phyloP scores from a whole-genome alignment of 2,113 vertebrate genomes.

The Tetrao urogallus region DNA sequence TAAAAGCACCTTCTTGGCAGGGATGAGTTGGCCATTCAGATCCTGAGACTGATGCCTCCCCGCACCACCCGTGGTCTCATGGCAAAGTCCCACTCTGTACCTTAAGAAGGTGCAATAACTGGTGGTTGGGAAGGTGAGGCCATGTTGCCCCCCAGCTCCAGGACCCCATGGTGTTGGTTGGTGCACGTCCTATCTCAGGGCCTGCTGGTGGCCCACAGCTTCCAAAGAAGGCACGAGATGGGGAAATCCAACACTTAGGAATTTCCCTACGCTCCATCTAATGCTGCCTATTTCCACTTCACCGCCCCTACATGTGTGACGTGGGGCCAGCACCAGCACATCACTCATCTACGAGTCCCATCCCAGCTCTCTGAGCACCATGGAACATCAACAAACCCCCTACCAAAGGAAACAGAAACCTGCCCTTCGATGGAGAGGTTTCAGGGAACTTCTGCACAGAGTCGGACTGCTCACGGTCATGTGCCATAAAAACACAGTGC shows the following conservation, averaged over 20 bases:
- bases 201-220: background rate
- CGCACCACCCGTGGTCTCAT: rapidly evolving
- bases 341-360: background rate
- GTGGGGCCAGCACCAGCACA: rapidly evolving
- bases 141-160: background rate
- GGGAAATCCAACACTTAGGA: background rate
- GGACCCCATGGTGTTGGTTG: no score
- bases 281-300: background rate
- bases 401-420: background rate
- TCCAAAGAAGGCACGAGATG: background rate
- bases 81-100: background rate
- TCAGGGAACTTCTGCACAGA: background rate
- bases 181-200: background rate
- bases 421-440: background rate
- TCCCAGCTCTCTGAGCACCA: background rate
- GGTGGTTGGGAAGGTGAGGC: background rate
- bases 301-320: background rate
- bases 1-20: rapidly evolving
- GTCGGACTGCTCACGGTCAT: background rate
- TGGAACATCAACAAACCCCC: background rate
- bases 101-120: background rate
- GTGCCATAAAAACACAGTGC: background rate
- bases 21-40: background rate
- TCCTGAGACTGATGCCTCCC: rapidly evolving
- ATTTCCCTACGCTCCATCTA: background rate